Percentiles rank a stretch among this genome's conserved stretches.
These are phyloP conservation scores for Eupithecia inturbata DNA, from an alignment of 2,888 invertebrate species.

Conservation along the genomic window DNA sequence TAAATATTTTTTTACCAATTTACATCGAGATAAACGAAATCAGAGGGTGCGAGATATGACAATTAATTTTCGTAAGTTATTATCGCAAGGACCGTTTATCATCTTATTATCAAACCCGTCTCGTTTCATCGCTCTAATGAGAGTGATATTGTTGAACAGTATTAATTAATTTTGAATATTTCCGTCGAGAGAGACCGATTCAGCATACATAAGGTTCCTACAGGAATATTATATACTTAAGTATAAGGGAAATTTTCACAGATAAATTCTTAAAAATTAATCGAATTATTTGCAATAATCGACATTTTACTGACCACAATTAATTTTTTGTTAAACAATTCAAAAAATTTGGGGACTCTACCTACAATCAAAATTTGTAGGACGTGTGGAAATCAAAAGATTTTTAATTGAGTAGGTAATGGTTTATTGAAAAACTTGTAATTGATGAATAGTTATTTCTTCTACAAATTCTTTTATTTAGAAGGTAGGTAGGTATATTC, in stretches of 20 bases:
- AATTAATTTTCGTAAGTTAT: constrained; percentile 13
- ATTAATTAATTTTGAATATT: constrained; percentile 1
- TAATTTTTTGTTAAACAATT: background rate
- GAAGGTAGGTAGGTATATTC: background rate
- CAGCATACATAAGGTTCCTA: background rate
- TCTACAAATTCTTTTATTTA: background rate
- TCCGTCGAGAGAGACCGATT: background rate
- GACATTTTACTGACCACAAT: background rate
- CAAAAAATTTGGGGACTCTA: background rate
- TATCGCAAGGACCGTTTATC: constrained; percentile 4
- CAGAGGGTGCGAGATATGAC: background rate
- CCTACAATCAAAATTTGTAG: too few species aligned
- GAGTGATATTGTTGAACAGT: background rate
- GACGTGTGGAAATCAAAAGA: too few species aligned
- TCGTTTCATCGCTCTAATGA: constrained; percentile 5
- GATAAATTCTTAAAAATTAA: background rate
- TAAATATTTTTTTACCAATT: background rate
- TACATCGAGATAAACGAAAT: background rate
- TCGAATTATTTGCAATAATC: too few species aligned
- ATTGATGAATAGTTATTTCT: too few species aligned
- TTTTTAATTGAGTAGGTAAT: too few species aligned
- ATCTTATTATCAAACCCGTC: constrained; percentile 1
- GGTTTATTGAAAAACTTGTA: too few species aligned
- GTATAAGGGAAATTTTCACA: too few species aligned
- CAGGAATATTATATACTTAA: too few species aligned